Percentiles rank a stretch among this genome's conserved stretches.
Conservation (phyloP, 2,888 invertebrate genomes). For the Gisinianus flammeolus region DNA sequence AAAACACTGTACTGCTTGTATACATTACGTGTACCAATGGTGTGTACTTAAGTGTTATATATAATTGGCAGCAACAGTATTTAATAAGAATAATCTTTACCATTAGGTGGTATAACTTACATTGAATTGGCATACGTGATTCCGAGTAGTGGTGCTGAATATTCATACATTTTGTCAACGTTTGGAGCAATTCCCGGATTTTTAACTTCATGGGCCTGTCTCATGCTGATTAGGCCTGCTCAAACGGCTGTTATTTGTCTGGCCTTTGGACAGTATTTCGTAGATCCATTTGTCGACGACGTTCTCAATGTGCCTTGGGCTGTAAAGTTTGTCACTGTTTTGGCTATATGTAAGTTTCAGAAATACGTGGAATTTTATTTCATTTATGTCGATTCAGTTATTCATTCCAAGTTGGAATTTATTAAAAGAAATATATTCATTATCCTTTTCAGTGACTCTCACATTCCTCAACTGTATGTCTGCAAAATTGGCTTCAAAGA, state of each 20-base stretch:
- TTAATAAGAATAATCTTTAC: background rate
- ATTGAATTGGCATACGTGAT: conserved; percentile 81
- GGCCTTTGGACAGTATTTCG: conserved; percentile 76
- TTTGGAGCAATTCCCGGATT: conserved; percentile 79
- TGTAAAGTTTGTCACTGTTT: conserved; percentile 17
- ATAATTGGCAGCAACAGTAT: background rate
- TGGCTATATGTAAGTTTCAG: conserved; percentile 28
- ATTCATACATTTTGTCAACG: conserved; percentile 77
- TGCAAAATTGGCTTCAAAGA: conserved; percentile 76
- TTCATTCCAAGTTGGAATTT: background rate
- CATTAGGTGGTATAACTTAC: conserved; percentile 74
- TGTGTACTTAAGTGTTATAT: background rate
- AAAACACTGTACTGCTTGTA: background rate
- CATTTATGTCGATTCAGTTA: background rate
- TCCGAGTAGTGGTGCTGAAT: conserved; percentile 80
- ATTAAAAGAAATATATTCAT: background rate
- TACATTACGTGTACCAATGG: background rate
- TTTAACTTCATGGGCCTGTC: conserved; percentile 78
- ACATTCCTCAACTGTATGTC: conserved; percentile 78
- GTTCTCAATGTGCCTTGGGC: conserved; percentile 21
- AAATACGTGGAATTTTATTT: background rate
- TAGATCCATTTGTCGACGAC: conserved; percentile 42
- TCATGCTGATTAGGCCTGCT: conserved; percentile 74
- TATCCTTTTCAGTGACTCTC: conserved; percentile 69
- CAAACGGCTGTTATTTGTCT: conserved; percentile 78